Percentiles rank a stretch among this genome's conserved stretches.
These are phyloP conservation scores for Rousettus madagascariensis DNA, from an alignment of 2,797 vertebrate genomes.

Conservation along the genomic window DNA sequence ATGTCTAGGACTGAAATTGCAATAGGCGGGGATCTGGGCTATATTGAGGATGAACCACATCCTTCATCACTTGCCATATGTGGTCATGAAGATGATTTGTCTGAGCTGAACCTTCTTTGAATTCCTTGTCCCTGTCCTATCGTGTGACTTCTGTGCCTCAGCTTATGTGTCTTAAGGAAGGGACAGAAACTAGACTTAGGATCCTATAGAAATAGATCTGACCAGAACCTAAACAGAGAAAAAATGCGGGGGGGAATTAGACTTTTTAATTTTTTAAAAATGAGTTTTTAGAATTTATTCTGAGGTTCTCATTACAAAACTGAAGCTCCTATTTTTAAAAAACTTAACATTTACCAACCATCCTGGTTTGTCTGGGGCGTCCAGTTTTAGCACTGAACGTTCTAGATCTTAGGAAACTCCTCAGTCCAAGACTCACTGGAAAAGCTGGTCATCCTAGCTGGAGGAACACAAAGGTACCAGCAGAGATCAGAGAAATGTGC, in stretches of 20 bases:
- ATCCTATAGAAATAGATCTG: background rate
- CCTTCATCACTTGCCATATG: background rate
- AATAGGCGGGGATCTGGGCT: background rate
- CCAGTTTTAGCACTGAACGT: background rate
- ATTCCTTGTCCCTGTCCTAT: background rate
- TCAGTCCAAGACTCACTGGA: background rate
- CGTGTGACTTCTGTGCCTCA: background rate
- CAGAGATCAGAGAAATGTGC: background rate
- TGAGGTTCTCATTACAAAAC: background rate
- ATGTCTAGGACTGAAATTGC: background rate
- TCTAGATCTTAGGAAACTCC: background rate
- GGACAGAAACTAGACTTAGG: background rate
- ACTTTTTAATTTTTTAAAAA: background rate
- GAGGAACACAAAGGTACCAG: background rate
- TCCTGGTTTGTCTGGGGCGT: background rate
- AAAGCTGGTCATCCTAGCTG: background rate
- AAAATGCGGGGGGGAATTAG: background rate
- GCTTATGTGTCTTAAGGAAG: background rate
- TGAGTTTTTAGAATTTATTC: constrained; percentile 9
- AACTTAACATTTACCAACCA: background rate
- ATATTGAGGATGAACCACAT: background rate
- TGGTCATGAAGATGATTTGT: background rate
- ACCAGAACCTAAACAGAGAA: background rate
- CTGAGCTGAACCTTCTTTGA: background rate
- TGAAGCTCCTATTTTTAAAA: background rate